These are phyloP conservation scores for Archips xylosteana DNA, from an alignment of 2,888 invertebrate species.

Conservation along the genomic window DNA sequence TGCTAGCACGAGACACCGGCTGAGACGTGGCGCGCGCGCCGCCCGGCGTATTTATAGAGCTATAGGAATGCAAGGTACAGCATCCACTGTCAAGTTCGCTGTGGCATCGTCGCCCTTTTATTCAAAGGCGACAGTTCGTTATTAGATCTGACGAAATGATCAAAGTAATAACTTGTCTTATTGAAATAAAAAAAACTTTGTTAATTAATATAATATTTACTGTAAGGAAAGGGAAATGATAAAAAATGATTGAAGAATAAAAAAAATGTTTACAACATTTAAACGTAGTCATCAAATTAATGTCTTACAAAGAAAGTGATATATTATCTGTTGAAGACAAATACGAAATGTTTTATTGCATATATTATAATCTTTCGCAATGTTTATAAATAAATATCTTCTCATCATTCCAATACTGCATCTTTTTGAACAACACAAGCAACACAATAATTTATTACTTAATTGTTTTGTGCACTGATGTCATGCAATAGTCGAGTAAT, in stretches of 20 bases:
- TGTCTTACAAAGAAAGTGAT: too few species aligned
- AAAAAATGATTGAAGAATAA: too few species aligned
- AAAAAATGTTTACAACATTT: too few species aligned
- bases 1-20: not conserved
- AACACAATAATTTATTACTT: not conserved
- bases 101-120: slow-evolving; percentile 48
- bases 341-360: not conserved
- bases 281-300: too few species aligned
- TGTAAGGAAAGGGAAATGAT: too few species aligned
- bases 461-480: not conserved
- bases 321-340: too few species aligned
- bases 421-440: not conserved
- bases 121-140: slow-evolving; percentile 2
- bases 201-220: too few species aligned
- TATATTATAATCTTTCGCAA: not conserved
- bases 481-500: not conserved
- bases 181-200: too few species aligned
- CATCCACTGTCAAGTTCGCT: slow-evolving; percentile 82
- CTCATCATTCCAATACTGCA: not conserved
- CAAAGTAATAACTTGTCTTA: too few species aligned
- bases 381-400: slow-evolving; percentile 2
- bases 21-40: slow-evolving; percentile 29
- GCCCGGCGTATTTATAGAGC: slow-evolving; percentile 58
- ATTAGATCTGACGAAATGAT: too few species aligned
- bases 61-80: slow-evolving; percentile 66